These are phyloP conservation scores for Electrophaes corylata DNA, from an alignment of 2,888 invertebrate genomes.

Conservation along the genomic window DNA sequence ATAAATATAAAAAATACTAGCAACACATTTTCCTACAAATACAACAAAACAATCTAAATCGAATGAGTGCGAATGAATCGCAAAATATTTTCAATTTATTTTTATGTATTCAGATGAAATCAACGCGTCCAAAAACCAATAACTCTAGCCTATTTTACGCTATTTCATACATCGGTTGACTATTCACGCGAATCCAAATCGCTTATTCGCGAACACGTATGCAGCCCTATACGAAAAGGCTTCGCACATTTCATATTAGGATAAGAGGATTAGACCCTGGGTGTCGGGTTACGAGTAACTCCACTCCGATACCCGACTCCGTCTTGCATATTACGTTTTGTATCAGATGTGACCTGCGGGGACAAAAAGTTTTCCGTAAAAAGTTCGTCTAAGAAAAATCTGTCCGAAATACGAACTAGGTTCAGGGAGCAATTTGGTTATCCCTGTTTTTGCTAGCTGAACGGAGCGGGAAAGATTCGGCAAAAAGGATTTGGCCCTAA, in stretches of 20 bases:
- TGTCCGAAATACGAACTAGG: background rate
- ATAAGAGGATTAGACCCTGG: constrained; percentile 67
- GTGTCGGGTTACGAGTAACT: constrained; percentile 52
- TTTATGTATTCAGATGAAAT: constrained; percentile 2
- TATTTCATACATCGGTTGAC: constrained; percentile 24
- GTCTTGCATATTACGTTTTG: constrained; percentile 29
- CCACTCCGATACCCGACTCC: constrained; percentile 23
- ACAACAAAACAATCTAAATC: background rate
- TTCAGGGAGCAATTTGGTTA: background rate
- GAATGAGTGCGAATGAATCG: constrained; percentile 14
- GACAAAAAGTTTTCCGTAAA: constrained; percentile 8
- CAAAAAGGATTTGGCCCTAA: background rate
- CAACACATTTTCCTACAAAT: background rate
- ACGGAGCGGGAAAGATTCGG: background rate
- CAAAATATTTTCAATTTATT: constrained; percentile 25
- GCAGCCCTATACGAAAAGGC: constrained; percentile 54
- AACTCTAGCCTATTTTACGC: constrained; percentile 22
- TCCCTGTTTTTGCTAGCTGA: background rate
- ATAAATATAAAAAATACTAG: too few species aligned
- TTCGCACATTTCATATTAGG: constrained; percentile 65
- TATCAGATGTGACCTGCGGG: constrained; percentile 19
- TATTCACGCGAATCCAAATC: constrained; percentile 27
- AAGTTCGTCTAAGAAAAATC: background rate
- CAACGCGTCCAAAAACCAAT: constrained; percentile 15
- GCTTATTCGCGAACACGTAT: constrained; percentile 34